These are phyloP conservation scores for Cynoglossus semilaevis DNA, from an alignment of 2,113 vertebrate genomes.

Conservation along the genomic window DNA sequence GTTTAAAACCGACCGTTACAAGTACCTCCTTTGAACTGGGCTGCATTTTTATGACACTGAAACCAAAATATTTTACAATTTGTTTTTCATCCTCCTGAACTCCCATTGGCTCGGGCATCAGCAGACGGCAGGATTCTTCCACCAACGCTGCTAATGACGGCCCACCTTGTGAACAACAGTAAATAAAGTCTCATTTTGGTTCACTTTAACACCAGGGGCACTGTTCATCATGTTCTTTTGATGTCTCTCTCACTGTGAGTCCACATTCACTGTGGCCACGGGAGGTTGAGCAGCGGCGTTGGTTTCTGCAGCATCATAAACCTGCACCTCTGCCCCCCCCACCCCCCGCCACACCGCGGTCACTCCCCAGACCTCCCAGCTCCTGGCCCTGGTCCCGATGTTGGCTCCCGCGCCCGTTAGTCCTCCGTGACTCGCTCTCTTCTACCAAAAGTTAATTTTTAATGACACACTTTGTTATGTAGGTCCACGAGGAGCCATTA, in stretches of 20 bases:
- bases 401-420: conserved; percentile 12
- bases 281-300: not conserved
- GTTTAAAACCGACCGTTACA: no score
- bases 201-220: not conserved
- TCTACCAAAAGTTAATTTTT: conserved; percentile 70
- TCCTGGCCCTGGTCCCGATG: conserved; percentile 35
- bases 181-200: no score
- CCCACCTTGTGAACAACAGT: no score
- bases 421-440: conserved; percentile 64
- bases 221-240: conserved; percentile 3
- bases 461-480: conserved; percentile 73
- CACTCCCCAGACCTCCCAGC: conserved; percentile 29
- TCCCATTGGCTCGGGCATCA: no score
- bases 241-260: not conserved
- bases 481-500: conserved; percentile 59
- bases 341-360: conserved; percentile 2
- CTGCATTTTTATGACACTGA: no score
- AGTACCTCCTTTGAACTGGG: no score
- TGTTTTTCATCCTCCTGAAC: no score
- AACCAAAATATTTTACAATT: no score
- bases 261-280: not conserved
- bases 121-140: no score
- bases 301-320: not conserved
- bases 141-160: no score
- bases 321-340: conserved; percentile 5